Percentiles rank a stretch among this genome's conserved stretches.
These are phyloP conservation scores for Selene dorsalis DNA, from an alignment of 2,797 vertebrate species.

Conservation along the genomic window DNA sequence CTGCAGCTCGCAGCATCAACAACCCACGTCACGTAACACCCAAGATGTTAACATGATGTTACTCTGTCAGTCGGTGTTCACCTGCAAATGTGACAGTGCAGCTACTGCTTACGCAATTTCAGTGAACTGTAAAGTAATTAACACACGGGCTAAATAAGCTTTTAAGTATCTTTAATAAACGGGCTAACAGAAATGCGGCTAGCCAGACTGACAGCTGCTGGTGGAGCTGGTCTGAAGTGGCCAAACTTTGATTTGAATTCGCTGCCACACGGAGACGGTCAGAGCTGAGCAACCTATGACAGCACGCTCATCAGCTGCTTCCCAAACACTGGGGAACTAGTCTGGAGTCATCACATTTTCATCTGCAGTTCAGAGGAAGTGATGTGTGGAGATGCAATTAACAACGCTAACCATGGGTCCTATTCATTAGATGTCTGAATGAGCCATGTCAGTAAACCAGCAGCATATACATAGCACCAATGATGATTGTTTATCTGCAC, in stretches of 20 bases:
- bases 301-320: background rate
- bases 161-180: background rate
- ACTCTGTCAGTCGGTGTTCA: background rate
- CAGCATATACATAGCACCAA: too few relatives aligned
- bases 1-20: constrained; percentile 63
- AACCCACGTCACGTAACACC: constrained; percentile 10
- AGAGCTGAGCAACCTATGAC: background rate
- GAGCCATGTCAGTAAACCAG: too few relatives aligned
- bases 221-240: too few relatives aligned
- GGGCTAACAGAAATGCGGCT: background rate
- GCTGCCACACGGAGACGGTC: background rate
- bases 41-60: rapidly evolving
- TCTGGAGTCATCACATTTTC: background rate
- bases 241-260: background rate
- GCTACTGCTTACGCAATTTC: background rate
- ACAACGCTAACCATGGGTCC: too few relatives aligned
- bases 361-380: background rate
- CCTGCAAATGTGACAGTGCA: too few relatives aligned
- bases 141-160: background rate
- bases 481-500: too few relatives aligned
- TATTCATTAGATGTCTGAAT: too few relatives aligned
- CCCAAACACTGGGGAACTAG: background rate
- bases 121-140: background rate
- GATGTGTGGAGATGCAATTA: too few relatives aligned
- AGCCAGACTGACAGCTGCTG: background rate